Evolutionary conservation across 2,113 vertebrate genomes (phyloP), one percentile per base, ranked within the genome.

Genomic region (Aphyosemion australe): DNA sequence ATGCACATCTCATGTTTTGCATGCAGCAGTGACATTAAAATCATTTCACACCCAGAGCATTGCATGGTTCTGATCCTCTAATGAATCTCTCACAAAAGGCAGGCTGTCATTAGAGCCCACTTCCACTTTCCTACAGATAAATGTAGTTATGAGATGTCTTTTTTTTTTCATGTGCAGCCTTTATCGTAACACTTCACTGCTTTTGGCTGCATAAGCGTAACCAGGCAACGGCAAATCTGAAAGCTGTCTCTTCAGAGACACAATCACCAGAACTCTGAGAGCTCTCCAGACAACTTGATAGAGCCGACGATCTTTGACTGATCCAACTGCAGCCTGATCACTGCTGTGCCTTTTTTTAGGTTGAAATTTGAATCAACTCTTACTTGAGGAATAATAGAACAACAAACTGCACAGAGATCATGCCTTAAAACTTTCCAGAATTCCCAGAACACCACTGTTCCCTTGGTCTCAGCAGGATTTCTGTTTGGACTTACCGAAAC

Each of bases 401-500:
- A 37, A 37, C 34, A 37, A 37, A 37, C 34, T 0, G 7, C 34
- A 7, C 4, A 5, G 34, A 37, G 34, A 8, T 37, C 34, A 4
- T 9, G 34, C 34, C 34, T 37, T 10, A 5, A 37, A 10, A 37
- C 5, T 37, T 37, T 6, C 7, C 0, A 37, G 9, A 3, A 37
- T 37, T 26, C 34, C 9, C 34, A 37, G 34, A 26, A 26, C 5
- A 26, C 34, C 6, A 37, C 34, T 8, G 34, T 37, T 8, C 34
- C 34, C 34, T 8, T 6, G 9, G 4, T 37, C 4, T 37, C 7
- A 5, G 34, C 7, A 37, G 34, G 32, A 10, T 37, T 21, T 69
- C 53, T 41, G 34, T 41, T 1, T 18, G 45, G 61, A 87, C 92
- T 96, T 89, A 99, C 97, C 97, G 31, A 99, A 98, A 67, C 91